These are phyloP conservation scores for Colostygia pectinataria DNA, from an alignment of 2,888 invertebrate genomes.

Conservation along the genomic window DNA sequence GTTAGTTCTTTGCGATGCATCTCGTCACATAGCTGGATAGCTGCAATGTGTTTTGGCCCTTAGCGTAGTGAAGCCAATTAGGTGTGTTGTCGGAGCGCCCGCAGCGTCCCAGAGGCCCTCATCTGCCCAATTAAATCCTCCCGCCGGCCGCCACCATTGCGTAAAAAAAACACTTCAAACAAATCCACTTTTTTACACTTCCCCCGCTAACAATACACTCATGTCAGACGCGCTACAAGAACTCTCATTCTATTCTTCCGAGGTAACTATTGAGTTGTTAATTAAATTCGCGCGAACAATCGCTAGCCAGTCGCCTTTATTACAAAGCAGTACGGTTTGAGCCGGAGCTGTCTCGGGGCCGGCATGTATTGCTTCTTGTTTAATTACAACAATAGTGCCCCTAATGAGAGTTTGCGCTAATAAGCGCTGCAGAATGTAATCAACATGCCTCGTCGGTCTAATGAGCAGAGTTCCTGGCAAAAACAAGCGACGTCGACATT, in stretches of 20 bases:
- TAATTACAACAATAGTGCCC: constrained; percentile 83
- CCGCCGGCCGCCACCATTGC: constrained; percentile 63
- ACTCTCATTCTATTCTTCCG: constrained; percentile 63
- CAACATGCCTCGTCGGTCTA: constrained; percentile 81
- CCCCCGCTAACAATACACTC: constrained; percentile 75
- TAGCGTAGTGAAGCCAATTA: constrained; percentile 77
- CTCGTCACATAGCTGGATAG: constrained; percentile 24
- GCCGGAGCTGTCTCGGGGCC: constrained; percentile 44
- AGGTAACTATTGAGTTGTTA: constrained; percentile 76
- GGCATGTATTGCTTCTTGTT: constrained; percentile 68
- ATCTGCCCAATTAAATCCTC: constrained; percentile 75
- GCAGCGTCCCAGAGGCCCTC: constrained; percentile 45
- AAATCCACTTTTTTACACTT: constrained; percentile 70
- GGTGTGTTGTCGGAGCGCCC: constrained; percentile 39
- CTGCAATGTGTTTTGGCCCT: constrained; percentile 31
- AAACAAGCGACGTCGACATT: constrained; percentile 77
- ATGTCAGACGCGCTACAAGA: constrained; percentile 74
- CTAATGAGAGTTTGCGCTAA: constrained; percentile 83
- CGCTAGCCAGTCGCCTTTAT: constrained; percentile 45
- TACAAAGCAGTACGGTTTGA: constrained; percentile 52
- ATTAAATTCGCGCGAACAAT: constrained; percentile 78
- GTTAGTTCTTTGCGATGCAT: constrained; percentile 22
- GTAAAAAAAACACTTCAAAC: constrained; percentile 77
- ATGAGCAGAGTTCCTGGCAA: constrained; percentile 80
- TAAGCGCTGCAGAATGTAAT: constrained; percentile 82